Percentiles rank a stretch among this genome's conserved stretches.
phyloP scores from a whole-genome alignment of 2,888 invertebrate genomes.

The Lasioglossum figueresi region DNA sequence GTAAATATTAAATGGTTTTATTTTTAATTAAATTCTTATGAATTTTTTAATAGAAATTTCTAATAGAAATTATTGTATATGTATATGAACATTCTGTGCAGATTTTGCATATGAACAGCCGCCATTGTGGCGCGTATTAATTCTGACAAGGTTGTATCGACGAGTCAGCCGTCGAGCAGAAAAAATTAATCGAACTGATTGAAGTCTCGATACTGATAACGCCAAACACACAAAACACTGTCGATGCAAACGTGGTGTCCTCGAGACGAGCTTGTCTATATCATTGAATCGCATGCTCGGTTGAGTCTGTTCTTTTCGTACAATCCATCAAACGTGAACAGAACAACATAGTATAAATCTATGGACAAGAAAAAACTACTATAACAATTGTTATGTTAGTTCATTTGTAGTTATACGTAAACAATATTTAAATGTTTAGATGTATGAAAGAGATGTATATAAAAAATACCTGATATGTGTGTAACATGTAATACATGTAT shows the following conservation, averaged over 20 bases:
- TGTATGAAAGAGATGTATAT: neutral
- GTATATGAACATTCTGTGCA: neutral
- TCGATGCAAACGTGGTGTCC: neutral
- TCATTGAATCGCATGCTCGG: neutral
- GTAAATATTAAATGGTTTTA: neutral
- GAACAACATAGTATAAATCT: neutral
- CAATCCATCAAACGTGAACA: neutral
- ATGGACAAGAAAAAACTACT: neutral
- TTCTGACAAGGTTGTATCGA: constrained; percentile 3
- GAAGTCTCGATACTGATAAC: constrained; percentile 35
- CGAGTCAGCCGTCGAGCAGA: constrained; percentile 23
- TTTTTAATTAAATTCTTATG: neutral
- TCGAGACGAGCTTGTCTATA: neutral
- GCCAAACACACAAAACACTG: constrained; percentile 6
- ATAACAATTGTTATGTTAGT: neutral
- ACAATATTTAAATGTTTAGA: neutral
- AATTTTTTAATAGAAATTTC: neutral
- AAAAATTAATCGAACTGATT: constrained; percentile 56
- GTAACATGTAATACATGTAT: no score
- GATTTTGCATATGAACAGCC: neutral
- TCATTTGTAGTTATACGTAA: neutral
- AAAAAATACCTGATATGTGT: neutral
- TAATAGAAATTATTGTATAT: neutral
- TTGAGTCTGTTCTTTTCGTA: neutral
- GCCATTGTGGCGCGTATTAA: neutral